These are phyloP conservation scores for Enchytraeus crypticus DNA, from an alignment of 2,888 invertebrate genomes.

Conservation along the genomic window DNA sequence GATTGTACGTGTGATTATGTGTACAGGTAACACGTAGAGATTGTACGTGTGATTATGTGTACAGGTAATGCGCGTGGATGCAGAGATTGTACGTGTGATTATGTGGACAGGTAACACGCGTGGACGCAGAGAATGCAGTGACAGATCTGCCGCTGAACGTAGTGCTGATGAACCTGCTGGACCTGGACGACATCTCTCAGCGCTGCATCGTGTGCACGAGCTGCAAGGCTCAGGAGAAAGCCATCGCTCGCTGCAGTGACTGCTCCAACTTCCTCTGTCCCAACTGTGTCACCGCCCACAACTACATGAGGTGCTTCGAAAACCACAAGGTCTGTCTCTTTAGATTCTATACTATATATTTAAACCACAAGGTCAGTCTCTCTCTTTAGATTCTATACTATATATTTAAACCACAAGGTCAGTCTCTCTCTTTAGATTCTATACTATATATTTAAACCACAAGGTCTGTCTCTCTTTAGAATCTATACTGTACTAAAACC, in stretches of 20 bases:
- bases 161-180: slow-evolving; percentile 59
- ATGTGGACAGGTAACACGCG: slow-evolving; percentile 7
- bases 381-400: background rate
- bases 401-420: background rate
- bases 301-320: slow-evolving; percentile 93
- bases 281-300: slow-evolving; percentile 88
- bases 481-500: slow-evolving; percentile 59
- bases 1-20: no score
- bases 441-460: background rate
- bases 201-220: slow-evolving; percentile 72
- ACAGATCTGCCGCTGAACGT: slow-evolving; percentile 75
- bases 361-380: slow-evolving; percentile 39
- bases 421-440: slow-evolving; percentile 31
- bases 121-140: slow-evolving; percentile 48
- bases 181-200: slow-evolving; percentile 58
- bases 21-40: no score
- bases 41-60: no score
- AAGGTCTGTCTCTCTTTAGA: slow-evolving; percentile 35
- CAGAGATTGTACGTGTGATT: no score
- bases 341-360: background rate
- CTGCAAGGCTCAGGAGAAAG: slow-evolving; percentile 88
- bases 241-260: slow-evolving; percentile 85
- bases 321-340: slow-evolving; percentile 59
- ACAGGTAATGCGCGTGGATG: no score
- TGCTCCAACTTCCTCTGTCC: slow-evolving; percentile 88